Evolutionary conservation across 2,888 invertebrate species (phyloP).

Genomic region (Cephus nigrinus): DNA sequence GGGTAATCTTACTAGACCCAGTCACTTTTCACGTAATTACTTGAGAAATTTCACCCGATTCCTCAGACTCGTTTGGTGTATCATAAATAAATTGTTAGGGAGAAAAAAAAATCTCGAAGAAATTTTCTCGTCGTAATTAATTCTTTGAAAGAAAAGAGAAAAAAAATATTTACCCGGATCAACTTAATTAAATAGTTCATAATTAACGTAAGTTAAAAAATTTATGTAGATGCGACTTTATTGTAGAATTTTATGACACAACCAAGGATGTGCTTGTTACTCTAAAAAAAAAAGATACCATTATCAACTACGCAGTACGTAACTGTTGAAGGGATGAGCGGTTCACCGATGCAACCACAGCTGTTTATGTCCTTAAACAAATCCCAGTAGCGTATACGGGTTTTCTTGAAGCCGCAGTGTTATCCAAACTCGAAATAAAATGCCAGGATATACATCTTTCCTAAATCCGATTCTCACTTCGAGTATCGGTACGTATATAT

Average conservation of each 20-base stretch:
- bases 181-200: not conserved
- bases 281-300: not conserved
- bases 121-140: not conserved
- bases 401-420: not conserved
- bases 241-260: not conserved
- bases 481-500: not conserved
- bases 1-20: not conserved
- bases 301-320: not conserved
- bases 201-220: not conserved
- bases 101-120: not conserved
- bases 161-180: not conserved
- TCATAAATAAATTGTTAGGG: not conserved
- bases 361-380: not conserved
- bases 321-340: not conserved
- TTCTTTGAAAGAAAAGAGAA: not conserved
- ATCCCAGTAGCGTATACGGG: not conserved
- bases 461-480: not conserved
- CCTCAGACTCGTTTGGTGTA: not conserved
- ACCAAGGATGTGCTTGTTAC: no score
- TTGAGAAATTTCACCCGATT: not conserved
- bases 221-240: not conserved
- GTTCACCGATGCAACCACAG: not conserved
- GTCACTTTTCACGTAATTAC: not conserved
- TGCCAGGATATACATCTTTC: not conserved
- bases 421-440: not conserved